A percentile compares a stretch with the other conserved stretches of the same genome.
Evolutionary conservation across 2,888 invertebrate genomes (phyloP).

Genomic region (Troilus luridus): DNA sequence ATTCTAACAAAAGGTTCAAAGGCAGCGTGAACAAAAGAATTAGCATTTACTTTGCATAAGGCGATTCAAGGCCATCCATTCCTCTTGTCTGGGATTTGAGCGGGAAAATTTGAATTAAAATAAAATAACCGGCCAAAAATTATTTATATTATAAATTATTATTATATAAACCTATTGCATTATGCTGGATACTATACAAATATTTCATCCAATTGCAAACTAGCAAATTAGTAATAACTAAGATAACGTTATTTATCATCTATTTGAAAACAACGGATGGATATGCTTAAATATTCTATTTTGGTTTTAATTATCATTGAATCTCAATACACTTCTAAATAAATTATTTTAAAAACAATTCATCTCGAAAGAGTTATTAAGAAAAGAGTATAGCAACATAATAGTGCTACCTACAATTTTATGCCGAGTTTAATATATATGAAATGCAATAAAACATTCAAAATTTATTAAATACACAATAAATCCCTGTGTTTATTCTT

Average conservation of each 20-base stretch:
- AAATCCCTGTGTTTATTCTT: too few relatives aligned
- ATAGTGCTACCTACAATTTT: too few relatives aligned
- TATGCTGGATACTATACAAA: neutral
- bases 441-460: too few relatives aligned
- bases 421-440: too few relatives aligned
- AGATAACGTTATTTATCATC: neutral
- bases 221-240: neutral
- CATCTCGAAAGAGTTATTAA: too few relatives aligned
- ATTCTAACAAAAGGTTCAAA: conserved; percentile 37
- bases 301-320: neutral
- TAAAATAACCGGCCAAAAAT: neutral
- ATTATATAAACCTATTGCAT: too few relatives aligned
- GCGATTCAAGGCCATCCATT: neutral
- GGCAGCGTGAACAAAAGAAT: conserved; percentile 25
- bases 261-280: neutral
- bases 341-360: too few relatives aligned
- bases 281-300: neutral
- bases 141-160: neutral
- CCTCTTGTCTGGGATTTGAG: neutral
- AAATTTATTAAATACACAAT: too few relatives aligned
- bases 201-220: neutral
- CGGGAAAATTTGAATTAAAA: neutral
- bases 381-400: too few relatives aligned
- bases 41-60: conserved; percentile 34
- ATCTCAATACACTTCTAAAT: too few relatives aligned